Evolutionary conservation across 2,113 vertebrate genomes (phyloP).

Genomic region (Lepidothrix coronata): DNA sequence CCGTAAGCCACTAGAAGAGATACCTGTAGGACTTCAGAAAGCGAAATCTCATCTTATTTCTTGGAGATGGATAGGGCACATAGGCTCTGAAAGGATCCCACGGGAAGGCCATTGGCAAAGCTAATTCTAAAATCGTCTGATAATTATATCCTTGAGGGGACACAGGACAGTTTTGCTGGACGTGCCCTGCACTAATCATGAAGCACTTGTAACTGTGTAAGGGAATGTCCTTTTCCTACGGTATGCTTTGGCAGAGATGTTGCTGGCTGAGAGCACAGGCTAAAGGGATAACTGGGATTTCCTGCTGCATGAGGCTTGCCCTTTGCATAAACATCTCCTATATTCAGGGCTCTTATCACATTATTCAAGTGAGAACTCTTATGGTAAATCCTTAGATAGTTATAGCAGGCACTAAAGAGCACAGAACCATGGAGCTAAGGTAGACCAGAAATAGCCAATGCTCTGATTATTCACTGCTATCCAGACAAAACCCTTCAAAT

Average conservation of each 20-base stretch:
- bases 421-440: neutral
- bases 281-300: conserved; percentile 76
- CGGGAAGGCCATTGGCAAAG: conserved; percentile 76
- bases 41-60: conserved; percentile 75
- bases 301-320: conserved; percentile 73
- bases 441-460: neutral
- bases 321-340: conserved; percentile 72
- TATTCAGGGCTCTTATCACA: conserved; percentile 70
- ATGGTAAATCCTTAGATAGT: conserved; percentile 63
- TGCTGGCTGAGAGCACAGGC: conserved; percentile 48
- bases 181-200: conserved; percentile 16
- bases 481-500: neutral
- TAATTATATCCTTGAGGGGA: conserved; percentile 4
- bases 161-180: neutral
- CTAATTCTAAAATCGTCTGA: neutral
- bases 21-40: conserved; percentile 89
- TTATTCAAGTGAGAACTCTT: conserved; percentile 62
- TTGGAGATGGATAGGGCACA: conserved; percentile 57
- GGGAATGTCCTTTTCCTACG: conserved; percentile 62
- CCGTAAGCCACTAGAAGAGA: neutral
- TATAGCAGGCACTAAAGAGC: conserved; percentile 55
- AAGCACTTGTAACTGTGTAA: conserved; percentile 59
- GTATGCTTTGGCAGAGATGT: conserved; percentile 55
- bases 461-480: neutral
- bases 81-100: conserved; percentile 71